Evolutionary conservation across 2,113 vertebrate species (phyloP).

Genomic region (Loxodonta africana): DNA sequence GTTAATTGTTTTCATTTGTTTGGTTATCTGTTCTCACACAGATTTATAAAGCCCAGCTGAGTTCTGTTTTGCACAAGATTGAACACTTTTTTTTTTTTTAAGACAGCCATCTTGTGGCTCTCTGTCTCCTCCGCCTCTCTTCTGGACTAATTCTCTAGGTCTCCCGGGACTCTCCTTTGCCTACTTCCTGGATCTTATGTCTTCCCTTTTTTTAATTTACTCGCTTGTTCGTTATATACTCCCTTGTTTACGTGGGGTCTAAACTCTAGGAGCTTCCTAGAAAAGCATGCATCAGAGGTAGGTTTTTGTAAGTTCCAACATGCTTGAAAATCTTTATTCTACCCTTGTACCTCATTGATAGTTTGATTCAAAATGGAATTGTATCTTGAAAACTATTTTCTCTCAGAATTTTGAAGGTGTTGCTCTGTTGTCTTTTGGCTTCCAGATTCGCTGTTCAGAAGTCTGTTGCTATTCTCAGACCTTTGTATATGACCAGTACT

Average conservation of each 20-base stretch:
- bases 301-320: neutral
- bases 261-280: neutral
- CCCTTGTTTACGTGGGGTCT: neutral
- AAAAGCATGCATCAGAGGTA: neutral
- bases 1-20: constrained; percentile 14
- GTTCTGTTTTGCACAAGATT: neutral
- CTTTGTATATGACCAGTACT: neutral
- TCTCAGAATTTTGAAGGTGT: neutral
- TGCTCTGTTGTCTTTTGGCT: neutral
- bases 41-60: neutral
- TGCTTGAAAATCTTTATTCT: neutral
- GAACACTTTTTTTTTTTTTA: neutral
- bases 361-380: neutral
- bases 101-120: neutral
- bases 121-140: neutral
- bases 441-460: neutral
- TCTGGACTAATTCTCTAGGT: neutral
- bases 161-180: neutral
- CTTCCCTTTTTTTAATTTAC: constrained; percentile 8
- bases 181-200: neutral
- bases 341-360: neutral
- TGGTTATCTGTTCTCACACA: neutral
- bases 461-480: neutral
- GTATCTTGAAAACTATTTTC: neutral
- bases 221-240: neutral